Evolutionary conservation across 2,797 vertebrate genomes (phyloP).

Genomic region (Sandelia bainsii): DNA sequence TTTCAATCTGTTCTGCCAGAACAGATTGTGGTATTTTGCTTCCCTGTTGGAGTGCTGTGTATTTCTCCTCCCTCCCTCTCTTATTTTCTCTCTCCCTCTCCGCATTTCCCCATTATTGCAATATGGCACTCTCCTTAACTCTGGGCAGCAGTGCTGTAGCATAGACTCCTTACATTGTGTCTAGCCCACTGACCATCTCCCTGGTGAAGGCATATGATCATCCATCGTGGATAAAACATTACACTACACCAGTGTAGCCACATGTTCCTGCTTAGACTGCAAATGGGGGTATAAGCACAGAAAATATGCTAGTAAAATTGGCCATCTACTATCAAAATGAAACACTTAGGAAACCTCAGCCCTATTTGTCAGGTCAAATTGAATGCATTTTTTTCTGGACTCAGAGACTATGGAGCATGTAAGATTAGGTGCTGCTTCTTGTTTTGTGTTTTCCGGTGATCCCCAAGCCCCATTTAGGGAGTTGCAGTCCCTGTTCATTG

Average conservation of each 20-base stretch:
- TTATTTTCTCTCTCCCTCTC: slow-evolving; percentile 39
- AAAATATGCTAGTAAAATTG: slow-evolving; percentile 53
- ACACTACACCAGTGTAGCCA: slow-evolving; percentile 40
- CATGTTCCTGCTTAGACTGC: slow-evolving; percentile 40
- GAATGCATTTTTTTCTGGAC: slow-evolving; percentile 50
- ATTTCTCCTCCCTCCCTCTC: slow-evolving; percentile 52
- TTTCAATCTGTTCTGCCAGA: slow-evolving; percentile 78
- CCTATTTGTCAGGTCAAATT: slow-evolving; percentile 61
- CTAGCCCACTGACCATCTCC: slow-evolving; percentile 47
- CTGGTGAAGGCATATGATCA: slow-evolving; percentile 50
- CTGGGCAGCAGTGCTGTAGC: slow-evolving; percentile 39
- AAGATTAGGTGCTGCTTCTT: slow-evolving; percentile 62
- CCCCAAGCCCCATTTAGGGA: slow-evolving; percentile 55
- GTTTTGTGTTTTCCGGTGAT: slow-evolving; percentile 55
- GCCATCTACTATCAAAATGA: slow-evolving; percentile 64
- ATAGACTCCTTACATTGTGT: slow-evolving; percentile 46
- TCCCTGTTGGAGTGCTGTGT: slow-evolving; percentile 67
- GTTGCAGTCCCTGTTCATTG: slow-evolving; percentile 61
- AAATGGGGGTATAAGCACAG: slow-evolving; percentile 50
- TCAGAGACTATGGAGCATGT: slow-evolving; percentile 4
- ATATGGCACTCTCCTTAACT: slow-evolving; percentile 70
- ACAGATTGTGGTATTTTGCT: slow-evolving; percentile 79
- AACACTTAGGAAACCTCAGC: slow-evolving; percentile 55
- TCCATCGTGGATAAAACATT: slow-evolving; percentile 72
- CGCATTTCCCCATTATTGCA: slow-evolving; percentile 63